These are phyloP conservation scores for Gadus chalcogrammus DNA, from an alignment of 2,113 vertebrate genomes.

Conservation along the genomic window DNA sequence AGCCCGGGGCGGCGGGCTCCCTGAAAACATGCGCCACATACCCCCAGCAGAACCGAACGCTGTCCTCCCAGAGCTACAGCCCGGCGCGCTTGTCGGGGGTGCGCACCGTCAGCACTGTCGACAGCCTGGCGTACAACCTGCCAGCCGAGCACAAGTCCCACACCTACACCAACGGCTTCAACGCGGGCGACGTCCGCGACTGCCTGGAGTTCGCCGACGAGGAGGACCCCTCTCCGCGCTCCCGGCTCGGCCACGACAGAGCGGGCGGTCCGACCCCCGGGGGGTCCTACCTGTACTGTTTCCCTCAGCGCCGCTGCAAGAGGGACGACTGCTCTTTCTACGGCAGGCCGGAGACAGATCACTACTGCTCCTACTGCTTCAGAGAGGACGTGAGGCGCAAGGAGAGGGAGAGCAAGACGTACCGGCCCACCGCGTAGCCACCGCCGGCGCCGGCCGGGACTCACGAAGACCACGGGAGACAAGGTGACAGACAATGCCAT, in stretches of 20 bases:
- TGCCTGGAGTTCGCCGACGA: conserved; percentile 90
- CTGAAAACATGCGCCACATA: conserved; percentile 96
- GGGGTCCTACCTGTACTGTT: conserved; percentile 78
- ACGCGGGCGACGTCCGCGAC: conserved; percentile 81
- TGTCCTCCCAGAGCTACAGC: conserved; percentile 96
- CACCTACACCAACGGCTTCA: conserved; percentile 90
- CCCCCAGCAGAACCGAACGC: conserved; percentile 93
- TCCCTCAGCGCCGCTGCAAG: conserved; percentile 92
- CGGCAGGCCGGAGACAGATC: conserved; percentile 92
- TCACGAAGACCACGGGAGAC: conserved; percentile 35
- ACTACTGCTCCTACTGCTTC: conserved; percentile 97
- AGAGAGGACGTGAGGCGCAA: conserved; percentile 92
- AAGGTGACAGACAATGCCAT: conserved; percentile 47
- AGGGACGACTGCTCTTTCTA: conserved; percentile 98
- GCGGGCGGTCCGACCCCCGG: conserved; percentile 80
- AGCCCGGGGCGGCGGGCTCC: conserved; percentile 84
- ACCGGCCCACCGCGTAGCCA: conserved; percentile 65
- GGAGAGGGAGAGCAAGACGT: conserved; percentile 73
- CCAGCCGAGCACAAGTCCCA: conserved; percentile 92
- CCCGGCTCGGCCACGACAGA: conserved; percentile 85
- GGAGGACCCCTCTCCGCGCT: conserved; percentile 76
- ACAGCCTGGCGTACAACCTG: conserved; percentile 80
- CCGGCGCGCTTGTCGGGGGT: conserved; percentile 85
- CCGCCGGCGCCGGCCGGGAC: conserved; percentile 29
- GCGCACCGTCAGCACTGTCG: conserved; percentile 83